Evolutionary conservation across 2,888 invertebrate genomes (phyloP).

Genomic region (Nineta flava): DNA sequence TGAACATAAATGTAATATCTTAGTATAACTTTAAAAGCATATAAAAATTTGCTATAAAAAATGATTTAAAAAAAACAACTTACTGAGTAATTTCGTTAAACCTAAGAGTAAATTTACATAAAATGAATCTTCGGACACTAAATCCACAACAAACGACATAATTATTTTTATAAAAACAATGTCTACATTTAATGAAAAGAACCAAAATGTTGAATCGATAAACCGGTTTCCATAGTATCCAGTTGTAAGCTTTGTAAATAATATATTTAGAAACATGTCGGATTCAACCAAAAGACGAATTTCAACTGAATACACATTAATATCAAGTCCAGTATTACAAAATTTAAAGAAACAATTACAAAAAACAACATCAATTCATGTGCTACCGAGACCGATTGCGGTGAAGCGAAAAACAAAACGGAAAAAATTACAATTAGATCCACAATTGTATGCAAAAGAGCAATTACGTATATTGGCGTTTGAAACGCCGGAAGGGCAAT

Average conservation of each 20-base stretch:
- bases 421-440: not conserved
- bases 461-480: not conserved
- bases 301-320: not conserved
- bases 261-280: not conserved
- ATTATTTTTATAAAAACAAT: not conserved
- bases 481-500: not conserved
- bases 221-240: too few species aligned
- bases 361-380: not conserved
- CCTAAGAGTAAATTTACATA: slow-evolving; percentile 58
- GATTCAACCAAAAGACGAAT: not conserved
- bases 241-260: too few species aligned
- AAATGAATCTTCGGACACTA: slow-evolving; percentile 56
- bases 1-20: not conserved
- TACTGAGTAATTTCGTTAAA: slow-evolving; percentile 44
- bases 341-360: not conserved
- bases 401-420: not conserved
- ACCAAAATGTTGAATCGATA: too few species aligned
- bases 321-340: not conserved
- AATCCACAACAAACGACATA: slow-evolving; percentile 54
- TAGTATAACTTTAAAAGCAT: not conserved
- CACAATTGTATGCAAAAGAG: not conserved
- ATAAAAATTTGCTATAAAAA: not conserved
- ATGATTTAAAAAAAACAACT: slow-evolving; percentile 12
- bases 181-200: too few species aligned
- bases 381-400: not conserved